Percentiles rank a stretch among this genome's conserved stretches.
These are phyloP conservation scores for Toxotes jaculatrix DNA, from an alignment of 2,113 vertebrate species.

Conservation along the genomic window DNA sequence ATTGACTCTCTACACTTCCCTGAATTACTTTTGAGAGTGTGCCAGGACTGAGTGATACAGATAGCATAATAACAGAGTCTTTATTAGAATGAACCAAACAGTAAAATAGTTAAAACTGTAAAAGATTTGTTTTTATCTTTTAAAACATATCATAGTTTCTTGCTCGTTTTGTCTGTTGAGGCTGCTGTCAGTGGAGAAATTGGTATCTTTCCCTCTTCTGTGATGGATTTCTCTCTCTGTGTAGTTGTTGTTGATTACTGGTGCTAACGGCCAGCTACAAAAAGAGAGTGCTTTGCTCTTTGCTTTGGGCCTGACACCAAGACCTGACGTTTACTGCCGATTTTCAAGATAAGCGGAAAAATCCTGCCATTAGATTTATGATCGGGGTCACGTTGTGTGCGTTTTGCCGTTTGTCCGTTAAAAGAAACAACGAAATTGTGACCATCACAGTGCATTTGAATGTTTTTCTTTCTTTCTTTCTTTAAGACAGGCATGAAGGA, in stretches of 20 bases:
- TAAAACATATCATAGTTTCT: background rate
- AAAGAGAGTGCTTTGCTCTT: slow-evolving; percentile 12
- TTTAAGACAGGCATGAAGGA: background rate
- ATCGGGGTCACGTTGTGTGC: slow-evolving; percentile 1
- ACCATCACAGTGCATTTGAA: background rate
- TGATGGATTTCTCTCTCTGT: slow-evolving; percentile 43
- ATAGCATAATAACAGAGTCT: slow-evolving; percentile 24
- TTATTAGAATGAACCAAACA: slow-evolving; percentile 2
- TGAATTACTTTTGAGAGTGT: slow-evolving; percentile 31
- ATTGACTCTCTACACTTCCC: slow-evolving; percentile 40
- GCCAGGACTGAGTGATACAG: slow-evolving; percentile 13
- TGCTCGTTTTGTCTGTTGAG: background rate
- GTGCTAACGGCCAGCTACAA: background rate
- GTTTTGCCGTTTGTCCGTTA: slow-evolving; percentile 4
- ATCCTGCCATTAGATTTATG: slow-evolving; percentile 3
- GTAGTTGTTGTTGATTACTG: slow-evolving; percentile 29
- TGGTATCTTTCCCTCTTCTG: slow-evolving; percentile 21
- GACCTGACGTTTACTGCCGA: slow-evolving; percentile 15
- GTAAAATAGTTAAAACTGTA: slow-evolving; percentile 2
- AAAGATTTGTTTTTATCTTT: slow-evolving; percentile 17
- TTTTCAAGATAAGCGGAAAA: slow-evolving; percentile 15
- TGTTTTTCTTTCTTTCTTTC: background rate
- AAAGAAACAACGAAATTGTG: background rate
- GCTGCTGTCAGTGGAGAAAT: slow-evolving; percentile 34
- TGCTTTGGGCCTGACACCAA: background rate